A percentile compares a stretch with the other conserved stretches of the same genome.
These are phyloP conservation scores for Meloe dianella DNA, from an alignment of 2,888 invertebrate genomes.

Conservation along the genomic window DNA sequence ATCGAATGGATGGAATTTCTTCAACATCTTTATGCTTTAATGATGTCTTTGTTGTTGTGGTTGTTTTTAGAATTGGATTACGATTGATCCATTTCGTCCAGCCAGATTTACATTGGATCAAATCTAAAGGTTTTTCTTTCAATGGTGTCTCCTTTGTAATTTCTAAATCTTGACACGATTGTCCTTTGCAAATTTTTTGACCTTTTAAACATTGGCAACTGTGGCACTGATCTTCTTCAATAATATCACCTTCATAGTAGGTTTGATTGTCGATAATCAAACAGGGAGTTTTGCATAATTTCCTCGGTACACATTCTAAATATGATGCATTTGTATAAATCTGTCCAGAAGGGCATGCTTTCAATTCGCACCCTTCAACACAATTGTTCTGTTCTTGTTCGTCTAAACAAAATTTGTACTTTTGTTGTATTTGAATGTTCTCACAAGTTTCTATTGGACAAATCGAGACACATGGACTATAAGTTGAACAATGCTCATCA, in stretches of 20 bases:
- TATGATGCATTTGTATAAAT: slow-evolving; percentile 75
- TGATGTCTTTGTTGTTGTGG: background rate
- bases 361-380: slow-evolving; percentile 82
- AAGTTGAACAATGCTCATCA: slow-evolving; percentile 78
- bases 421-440: slow-evolving; percentile 58
- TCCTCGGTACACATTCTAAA: slow-evolving; percentile 75
- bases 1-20: slow-evolving; percentile 11
- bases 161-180: slow-evolving; percentile 64
- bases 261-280: slow-evolving; percentile 56
- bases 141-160: slow-evolving; percentile 46
- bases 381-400: slow-evolving; percentile 69
- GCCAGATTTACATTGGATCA: slow-evolving; percentile 67
- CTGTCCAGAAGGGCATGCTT: slow-evolving; percentile 74
- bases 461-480: slow-evolving; percentile 80
- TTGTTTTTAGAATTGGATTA: slow-evolving; percentile 62
- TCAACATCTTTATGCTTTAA: slow-evolving; percentile 64
- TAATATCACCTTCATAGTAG: slow-evolving; percentile 76
- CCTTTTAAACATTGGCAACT: slow-evolving; percentile 78
- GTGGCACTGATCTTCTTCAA: slow-evolving; percentile 79
- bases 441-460: slow-evolving; percentile 88
- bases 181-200: slow-evolving; percentile 72
- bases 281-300: slow-evolving; percentile 68
- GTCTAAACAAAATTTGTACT: slow-evolving; percentile 54
- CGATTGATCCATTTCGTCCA: slow-evolving; percentile 77
- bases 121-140: background rate